phyloP scores from a whole-genome alignment of 2,797 vertebrate species.

The Intellagama lesueurii region DNA sequence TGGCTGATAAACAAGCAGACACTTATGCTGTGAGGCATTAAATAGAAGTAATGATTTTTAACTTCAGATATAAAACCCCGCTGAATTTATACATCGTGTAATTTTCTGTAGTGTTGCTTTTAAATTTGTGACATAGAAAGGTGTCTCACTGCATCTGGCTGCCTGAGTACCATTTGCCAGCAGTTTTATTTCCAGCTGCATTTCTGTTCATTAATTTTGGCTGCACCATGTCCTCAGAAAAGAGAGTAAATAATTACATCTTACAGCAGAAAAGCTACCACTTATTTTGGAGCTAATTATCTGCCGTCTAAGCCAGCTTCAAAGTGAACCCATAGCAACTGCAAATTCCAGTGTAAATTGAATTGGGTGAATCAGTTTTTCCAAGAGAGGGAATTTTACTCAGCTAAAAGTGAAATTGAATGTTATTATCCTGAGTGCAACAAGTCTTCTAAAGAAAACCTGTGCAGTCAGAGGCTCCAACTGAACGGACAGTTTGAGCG shows the following conservation, averaged over 20 bases:
- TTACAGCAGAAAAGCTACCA: not conserved
- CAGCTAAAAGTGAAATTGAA: not conserved
- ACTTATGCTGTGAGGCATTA: constrained; percentile 17
- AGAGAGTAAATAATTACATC: constrained; percentile 23
- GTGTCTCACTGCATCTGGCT: not conserved
- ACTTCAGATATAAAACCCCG: constrained; percentile 51
- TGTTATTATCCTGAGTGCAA: not conserved
- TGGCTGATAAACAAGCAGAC: constrained; percentile 10
- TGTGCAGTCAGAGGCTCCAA: not conserved
- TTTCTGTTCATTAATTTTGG: constrained; percentile 49
- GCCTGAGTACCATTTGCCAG: not conserved
- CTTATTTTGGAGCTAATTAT: not conserved
- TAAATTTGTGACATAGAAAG: constrained; percentile 52
- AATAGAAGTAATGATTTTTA: constrained; percentile 20
- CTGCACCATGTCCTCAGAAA: not conserved
- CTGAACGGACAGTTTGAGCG: not conserved
- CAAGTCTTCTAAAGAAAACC: not conserved
- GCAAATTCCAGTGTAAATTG: not conserved
- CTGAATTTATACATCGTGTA: constrained; percentile 14
- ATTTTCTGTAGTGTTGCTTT: constrained; percentile 54
- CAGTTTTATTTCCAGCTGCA: constrained; percentile 43
- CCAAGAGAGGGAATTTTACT: not conserved
- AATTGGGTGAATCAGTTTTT: not conserved
- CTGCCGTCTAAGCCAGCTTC: not conserved
- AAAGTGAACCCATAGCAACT: not conserved